These are phyloP conservation scores for Dicerorhinus sumatrensis DNA, from an alignment of 2,113 vertebrate species.

Conservation along the genomic window DNA sequence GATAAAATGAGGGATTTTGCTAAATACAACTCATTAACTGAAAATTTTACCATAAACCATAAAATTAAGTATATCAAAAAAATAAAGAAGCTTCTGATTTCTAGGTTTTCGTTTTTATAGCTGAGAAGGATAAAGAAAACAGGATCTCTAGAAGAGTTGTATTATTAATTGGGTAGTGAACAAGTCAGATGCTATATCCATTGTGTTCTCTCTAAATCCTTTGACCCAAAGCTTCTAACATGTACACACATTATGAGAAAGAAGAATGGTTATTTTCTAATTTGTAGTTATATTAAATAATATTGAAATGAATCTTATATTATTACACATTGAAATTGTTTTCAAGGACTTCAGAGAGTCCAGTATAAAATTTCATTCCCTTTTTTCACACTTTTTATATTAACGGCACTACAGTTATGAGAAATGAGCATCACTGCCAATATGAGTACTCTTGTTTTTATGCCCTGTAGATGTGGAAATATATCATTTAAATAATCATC, in stretches of 20 bases:
- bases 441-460: not conserved
- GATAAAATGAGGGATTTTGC: not conserved
- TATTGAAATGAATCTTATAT: not conserved
- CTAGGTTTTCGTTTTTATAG: not conserved
- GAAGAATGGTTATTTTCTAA: conserved; percentile 2
- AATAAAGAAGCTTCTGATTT: not conserved
- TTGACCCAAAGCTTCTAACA: not conserved
- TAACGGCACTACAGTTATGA: not conserved
- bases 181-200: not conserved
- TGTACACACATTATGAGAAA: not conserved
- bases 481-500: conserved; percentile 48
- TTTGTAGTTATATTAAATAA: conserved; percentile 28
- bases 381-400: not conserved
- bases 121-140: not conserved
- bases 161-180: conserved; percentile 17
- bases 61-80: not conserved
- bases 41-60: not conserved
- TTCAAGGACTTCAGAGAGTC: conserved; percentile 3
- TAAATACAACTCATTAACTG: not conserved
- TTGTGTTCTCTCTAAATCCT: not conserved
- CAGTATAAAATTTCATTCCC: not conserved
- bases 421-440: not conserved
- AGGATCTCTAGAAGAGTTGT: not conserved
- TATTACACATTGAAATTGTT: conserved; percentile 42
- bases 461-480: not conserved